Evolutionary conservation across 2,888 invertebrate species (phyloP).

Genomic region (Drosophila testacea): DNA sequence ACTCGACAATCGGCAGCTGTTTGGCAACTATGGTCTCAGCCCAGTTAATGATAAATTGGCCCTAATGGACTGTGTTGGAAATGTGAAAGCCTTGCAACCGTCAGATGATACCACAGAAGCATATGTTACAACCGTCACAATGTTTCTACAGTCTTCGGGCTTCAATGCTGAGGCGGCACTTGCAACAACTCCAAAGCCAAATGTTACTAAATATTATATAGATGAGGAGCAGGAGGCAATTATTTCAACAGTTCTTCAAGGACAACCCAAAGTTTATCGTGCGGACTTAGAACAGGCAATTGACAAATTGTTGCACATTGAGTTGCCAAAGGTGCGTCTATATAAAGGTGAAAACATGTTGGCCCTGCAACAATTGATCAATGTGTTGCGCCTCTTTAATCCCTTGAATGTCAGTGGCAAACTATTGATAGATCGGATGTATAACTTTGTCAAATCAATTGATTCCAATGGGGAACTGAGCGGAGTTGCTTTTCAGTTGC

Average conservation of each 20-base stretch:
- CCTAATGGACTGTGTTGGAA: slow-evolving; percentile 20
- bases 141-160: slow-evolving; percentile 8
- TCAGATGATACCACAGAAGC: neutral
- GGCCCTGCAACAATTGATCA: slow-evolving; percentile 41
- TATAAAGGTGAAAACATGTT: slow-evolving; percentile 32
- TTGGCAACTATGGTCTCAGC: slow-evolving; percentile 17
- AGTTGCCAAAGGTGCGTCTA: slow-evolving; percentile 50
- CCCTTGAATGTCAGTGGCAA: slow-evolving; percentile 51
- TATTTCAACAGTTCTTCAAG: slow-evolving; percentile 37
- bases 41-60: slow-evolving; percentile 1
- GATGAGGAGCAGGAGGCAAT: slow-evolving; percentile 49
- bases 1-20: slow-evolving; percentile 1
- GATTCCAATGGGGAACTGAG: slow-evolving; percentile 19
- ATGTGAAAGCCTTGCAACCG: neutral
- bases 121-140: slow-evolving; percentile 38
- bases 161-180: slow-evolving; percentile 1
- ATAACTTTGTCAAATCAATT: slow-evolving; percentile 11
- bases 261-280: slow-evolving; percentile 34
- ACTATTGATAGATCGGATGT: slow-evolving; percentile 30
- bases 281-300: slow-evolving; percentile 90
- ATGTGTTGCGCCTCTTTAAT: slow-evolving; percentile 29
- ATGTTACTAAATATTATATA: neutral
- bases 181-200: slow-evolving; percentile 10
- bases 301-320: slow-evolving; percentile 86
- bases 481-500: slow-evolving; percentile 44